Evolutionary conservation across 2,888 invertebrate genomes (phyloP), one percentile per base, ranked within the genome.

Genomic region (Ichneumoninae sp.): DNA sequence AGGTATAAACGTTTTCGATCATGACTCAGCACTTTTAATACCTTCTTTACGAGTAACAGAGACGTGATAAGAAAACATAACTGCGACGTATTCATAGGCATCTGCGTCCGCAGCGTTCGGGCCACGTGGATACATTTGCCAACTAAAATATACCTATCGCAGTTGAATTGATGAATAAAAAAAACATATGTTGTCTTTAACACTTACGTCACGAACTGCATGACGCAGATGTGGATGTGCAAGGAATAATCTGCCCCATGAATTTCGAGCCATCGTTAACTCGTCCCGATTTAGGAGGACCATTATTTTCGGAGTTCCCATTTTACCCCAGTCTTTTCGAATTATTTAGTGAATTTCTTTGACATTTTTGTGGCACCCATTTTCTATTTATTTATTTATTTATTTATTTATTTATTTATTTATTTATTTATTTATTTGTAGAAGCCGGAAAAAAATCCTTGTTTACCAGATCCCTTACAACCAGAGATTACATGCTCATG

Each of bases 1-100:
- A 8, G 36, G 3, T 40, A 66, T 52, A 66, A 52, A 33, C 65
- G 50, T 76, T 76, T 76, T 36, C 36, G 26, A 16, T 57, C 30
- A 10, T 68, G 66, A 40, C 66, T 36, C 76, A 52, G 10, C n/a
- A 52, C 66, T 54, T 68, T 76, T 68, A 52, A 66, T 66, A 66
- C 65, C 13, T 16, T 54, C 16, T 74, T 47, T 36, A 19, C 19
- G 30, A 30, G 36, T 57, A 65, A 26, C 13, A 30, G 16, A 33
- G 16, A 26, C 16, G 36, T 26, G 57, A 40, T 60, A 26, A 40
- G 44, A 13, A 73, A 22, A 30, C 22, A 36, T 26, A 73, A 60
- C 57, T 60, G 13, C 2, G 3, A 4, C n/a, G 33, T 26, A 57
- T 57, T 30, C 63, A 63, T n/a, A 16, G 63, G 6, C 26, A 33